Base-by-base conservation (phyloP, 2,888 invertebrate genomes). In the Kuschelorhynchus macadamiae region DNA sequence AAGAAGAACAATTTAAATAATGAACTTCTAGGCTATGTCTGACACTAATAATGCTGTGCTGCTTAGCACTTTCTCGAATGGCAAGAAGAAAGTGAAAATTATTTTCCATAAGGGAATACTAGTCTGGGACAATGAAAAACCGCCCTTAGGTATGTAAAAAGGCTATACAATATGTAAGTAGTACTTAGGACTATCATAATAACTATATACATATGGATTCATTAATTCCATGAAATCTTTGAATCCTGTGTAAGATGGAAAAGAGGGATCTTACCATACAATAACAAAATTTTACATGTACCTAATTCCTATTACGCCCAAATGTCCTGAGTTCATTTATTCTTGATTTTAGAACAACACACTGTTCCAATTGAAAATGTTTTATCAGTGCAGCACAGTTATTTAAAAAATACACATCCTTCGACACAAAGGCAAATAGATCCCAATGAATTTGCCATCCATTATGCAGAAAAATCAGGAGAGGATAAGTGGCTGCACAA, bases 101-200 rank as follows among this genome's bases (percentile, higher is more conserved):
- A 87, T 89, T 80, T 87, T 90, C 72, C 88, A 90, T 80, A 86
- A 86, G 56, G 87, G 87, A 71, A 86, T 85, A 59, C 82, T 90
- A 64, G 87, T 88, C 49, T 90, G 90, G 90, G 90, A 90, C 77
- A 87, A 86, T 47, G 86, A 86, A 73, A 85, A 85, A 73, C 82
- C 86, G 59, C 86, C 87, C 57, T 85, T 85, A 77, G 85, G 88
- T 88, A 83, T 86, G 85, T 68, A 12, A 4, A 8, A 36, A 25
- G 25, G n/a, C n/a, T n/a, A n/a, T n/a, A n/a, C n/a, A n/a, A n/a
- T n/a, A n/a, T n/a, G n/a, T n/a, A n/a, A n/a, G n/a, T n/a, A n/a
- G n/a, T n/a, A n/a, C n/a, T n/a, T n/a, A n/a, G n/a, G n/a, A n/a
- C n/a, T n/a, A n/a, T n/a, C n/a, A n/a, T n/a, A n/a, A n/a, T n/a